Base-by-base conservation (phyloP, 2,797 vertebrate genomes). In the Esox lucius region DNA sequence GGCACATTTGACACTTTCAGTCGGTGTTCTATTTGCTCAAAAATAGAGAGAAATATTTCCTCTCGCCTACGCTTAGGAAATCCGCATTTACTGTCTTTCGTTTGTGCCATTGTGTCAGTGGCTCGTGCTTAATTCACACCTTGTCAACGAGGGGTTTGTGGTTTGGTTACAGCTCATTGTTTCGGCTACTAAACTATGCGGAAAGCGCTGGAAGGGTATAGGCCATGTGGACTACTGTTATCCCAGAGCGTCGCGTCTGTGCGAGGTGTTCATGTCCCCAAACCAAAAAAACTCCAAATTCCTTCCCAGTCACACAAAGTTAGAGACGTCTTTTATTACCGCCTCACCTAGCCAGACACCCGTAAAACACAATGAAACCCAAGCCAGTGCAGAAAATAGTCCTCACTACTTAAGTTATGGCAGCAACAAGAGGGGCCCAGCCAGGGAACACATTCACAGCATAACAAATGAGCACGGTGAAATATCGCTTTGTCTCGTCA, bases 401-500 rank as follows among this genome's bases (percentile, higher is more conserved):
- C 46, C 62, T n/a, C 26, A 56, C 31, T 16, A 28, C 56, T 49
- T 11, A 78, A 73, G 77, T 78, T 19, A 53, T 35, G 64, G 77
- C 78, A 77, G 22, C 72, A 61, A 24, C n/a, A 53, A 28, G 72
- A 77, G 70, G 70, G 46, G 56, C 56, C 56, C 22, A 56, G 24
- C 22, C 4, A 24, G 71, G 26, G 15, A 70, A 26, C 53, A 70
- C 33, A 65, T 48, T 79, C 72, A 64, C 73, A 65, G 77, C 70
- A 69, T 75, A 68, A 76, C 79, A 83, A 80, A 83, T 84, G 80
- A 85, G 62, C 65, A 15, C 28, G 65, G 26, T 3, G 77, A 83
- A 82, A 82, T 71, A 74, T 72, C 42, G 56, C 69, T 51, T 35
- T 61, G 72, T 68, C 68, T 71, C 67, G 26, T 48, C 74, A 15